phyloP scores from a whole-genome alignment of 2,797 vertebrate species.

The Diglossa cyanea region DNA sequence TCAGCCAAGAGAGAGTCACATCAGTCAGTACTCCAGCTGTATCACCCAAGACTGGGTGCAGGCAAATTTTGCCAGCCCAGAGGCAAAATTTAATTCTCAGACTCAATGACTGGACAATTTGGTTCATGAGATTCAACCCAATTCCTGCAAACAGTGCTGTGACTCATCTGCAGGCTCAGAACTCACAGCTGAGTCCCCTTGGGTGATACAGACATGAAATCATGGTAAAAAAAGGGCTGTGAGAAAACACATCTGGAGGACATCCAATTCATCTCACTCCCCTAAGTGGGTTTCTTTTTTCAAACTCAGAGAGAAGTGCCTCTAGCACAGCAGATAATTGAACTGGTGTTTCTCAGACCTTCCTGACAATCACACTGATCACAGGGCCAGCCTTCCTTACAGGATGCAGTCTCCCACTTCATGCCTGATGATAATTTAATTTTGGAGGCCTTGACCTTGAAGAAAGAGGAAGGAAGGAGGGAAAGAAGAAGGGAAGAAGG shows the following conservation, averaged over 20 bases:
- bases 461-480: background rate
- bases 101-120: background rate
- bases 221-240: background rate
- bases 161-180: background rate
- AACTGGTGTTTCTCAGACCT: background rate
- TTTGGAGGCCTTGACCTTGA: background rate
- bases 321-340: background rate
- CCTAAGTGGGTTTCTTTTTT: background rate
- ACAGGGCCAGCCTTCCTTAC: background rate
- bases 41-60: background rate
- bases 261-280: background rate
- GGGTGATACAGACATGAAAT: background rate
- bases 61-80: background rate
- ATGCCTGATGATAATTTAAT: background rate
- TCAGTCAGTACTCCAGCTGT: background rate
- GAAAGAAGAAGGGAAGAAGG: background rate
- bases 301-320: background rate
- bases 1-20: background rate
- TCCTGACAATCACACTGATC: background rate
- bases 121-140: background rate
- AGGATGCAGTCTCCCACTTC: background rate
- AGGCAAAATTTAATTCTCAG: background rate
- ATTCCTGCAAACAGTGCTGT: background rate
- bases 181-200: background rate
- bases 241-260: background rate